Conservation (phyloP, 30 jellyfish, hydroid and myxozoan species). For the Aurelia coerulea region DNA sequence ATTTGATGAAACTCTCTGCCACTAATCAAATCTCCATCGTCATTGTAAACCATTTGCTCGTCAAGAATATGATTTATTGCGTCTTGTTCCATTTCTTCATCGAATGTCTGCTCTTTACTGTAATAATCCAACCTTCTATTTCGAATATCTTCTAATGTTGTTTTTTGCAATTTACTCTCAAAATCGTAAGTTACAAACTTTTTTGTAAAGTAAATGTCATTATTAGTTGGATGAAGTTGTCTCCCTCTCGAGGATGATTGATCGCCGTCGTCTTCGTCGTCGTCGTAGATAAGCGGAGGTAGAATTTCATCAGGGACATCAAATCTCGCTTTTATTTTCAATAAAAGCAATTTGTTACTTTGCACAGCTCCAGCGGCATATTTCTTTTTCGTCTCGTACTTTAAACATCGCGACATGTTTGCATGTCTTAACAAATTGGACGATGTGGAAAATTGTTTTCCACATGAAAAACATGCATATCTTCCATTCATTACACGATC, state of each 20-base stretch:
- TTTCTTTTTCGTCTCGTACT: neutral
- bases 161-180: neutral
- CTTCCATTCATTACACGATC: neutral
- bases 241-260: neutral
- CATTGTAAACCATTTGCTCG: neutral
- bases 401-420: neutral
- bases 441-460: neutral
- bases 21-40: neutral
- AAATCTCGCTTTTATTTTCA: neutral
- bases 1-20: neutral
- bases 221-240: neutral
- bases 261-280: neutral
- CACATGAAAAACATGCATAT: neutral
- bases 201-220: neutral
- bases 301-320: neutral
- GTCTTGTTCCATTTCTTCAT: too few species aligned
- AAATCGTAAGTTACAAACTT: neutral
- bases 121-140: neutral
- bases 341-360: neutral
- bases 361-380: neutral
- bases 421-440: neutral
- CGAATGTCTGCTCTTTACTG: too few species aligned
- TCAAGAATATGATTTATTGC: neutral
- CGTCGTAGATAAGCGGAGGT: neutral
- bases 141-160: neutral